Percentiles rank a stretch among this genome's conserved stretches.
Evolutionary conservation across 2,888 invertebrate species (phyloP).

Genomic region (Nephrotoma appendiculata): DNA sequence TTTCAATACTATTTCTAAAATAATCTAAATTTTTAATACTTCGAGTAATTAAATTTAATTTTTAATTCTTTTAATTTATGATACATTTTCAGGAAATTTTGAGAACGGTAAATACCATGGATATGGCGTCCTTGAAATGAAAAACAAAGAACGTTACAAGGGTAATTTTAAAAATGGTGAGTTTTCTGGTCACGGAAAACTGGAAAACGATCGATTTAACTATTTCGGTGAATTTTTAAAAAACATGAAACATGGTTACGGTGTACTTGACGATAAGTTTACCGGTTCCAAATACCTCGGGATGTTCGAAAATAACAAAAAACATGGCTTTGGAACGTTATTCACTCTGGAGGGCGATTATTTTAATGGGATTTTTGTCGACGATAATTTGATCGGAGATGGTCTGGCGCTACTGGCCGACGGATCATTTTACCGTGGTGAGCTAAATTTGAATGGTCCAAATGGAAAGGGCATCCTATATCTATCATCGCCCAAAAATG

Average conservation of each 20-base stretch:
- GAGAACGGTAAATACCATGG: slow-evolving; percentile 68
- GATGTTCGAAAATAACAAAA: slow-evolving; percentile 71
- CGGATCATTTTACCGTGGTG: slow-evolving; percentile 78
- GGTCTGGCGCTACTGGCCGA: slow-evolving; percentile 82
- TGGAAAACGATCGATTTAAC: slow-evolving; percentile 65
- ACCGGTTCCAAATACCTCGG: slow-evolving; percentile 85
- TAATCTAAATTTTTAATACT: not conserved
- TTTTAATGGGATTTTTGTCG: slow-evolving; percentile 75
- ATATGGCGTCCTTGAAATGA: slow-evolving; percentile 48
- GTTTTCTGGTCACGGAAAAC: slow-evolving; percentile 73
- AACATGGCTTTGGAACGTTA: slow-evolving; percentile 71
- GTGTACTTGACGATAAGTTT: slow-evolving; percentile 74
- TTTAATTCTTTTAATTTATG: not conserved
- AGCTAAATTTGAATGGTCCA: slow-evolving; percentile 65
- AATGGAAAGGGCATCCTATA: slow-evolving; percentile 68
- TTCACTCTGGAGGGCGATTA: slow-evolving; percentile 83
- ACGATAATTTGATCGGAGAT: slow-evolving; percentile 65
- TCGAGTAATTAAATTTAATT: not conserved
- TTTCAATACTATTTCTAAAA: not conserved
- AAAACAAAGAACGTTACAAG: slow-evolving; percentile 68
- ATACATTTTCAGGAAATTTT: slow-evolving; percentile 19
- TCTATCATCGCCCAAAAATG: slow-evolving; percentile 36
- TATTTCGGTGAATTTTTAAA: slow-evolving; percentile 82
- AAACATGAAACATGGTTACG: slow-evolving; percentile 71
- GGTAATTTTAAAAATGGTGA: slow-evolving; percentile 75